Conservation (phyloP, 2,113 vertebrate species). For the Siniperca chuatsi region DNA sequence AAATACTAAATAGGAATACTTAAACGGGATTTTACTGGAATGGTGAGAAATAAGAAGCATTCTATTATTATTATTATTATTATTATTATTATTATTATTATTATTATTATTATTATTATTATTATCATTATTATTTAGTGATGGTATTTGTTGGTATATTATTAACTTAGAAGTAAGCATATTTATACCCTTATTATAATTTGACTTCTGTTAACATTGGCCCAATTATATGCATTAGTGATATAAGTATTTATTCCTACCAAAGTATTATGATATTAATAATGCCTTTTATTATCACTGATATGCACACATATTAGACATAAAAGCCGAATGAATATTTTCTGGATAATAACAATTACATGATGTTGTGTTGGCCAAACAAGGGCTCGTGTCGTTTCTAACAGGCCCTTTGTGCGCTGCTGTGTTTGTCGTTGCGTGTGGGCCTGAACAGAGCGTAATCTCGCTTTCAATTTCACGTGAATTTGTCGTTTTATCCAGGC, state of each 20-base stretch:
- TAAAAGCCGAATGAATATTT: background rate
- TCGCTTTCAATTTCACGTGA: background rate
- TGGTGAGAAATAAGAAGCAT: background rate
- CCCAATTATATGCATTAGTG: background rate
- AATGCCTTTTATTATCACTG: background rate
- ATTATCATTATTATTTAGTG: constrained; percentile 10
- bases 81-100: background rate
- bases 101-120: constrained; percentile 15
- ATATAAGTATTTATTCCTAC: background rate
- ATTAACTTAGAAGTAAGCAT: background rate
- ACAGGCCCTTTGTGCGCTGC: background rate
- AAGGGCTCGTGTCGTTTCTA: background rate
- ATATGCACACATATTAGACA: background rate
- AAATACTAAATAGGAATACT: background rate
- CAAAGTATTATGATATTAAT: background rate
- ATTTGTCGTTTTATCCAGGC: constrained; percentile 78
- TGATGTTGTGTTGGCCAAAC: background rate
- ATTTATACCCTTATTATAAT: background rate
- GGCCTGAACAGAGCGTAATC: too few species aligned
- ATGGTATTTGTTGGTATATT: background rate
- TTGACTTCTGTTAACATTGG: background rate
- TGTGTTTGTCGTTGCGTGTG: background rate
- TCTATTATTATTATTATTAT: background rate
- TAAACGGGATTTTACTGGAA: background rate
- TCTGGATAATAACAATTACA: background rate